Conservation (phyloP, 2,888 invertebrate species). For the Ptilodon capucinus region DNA sequence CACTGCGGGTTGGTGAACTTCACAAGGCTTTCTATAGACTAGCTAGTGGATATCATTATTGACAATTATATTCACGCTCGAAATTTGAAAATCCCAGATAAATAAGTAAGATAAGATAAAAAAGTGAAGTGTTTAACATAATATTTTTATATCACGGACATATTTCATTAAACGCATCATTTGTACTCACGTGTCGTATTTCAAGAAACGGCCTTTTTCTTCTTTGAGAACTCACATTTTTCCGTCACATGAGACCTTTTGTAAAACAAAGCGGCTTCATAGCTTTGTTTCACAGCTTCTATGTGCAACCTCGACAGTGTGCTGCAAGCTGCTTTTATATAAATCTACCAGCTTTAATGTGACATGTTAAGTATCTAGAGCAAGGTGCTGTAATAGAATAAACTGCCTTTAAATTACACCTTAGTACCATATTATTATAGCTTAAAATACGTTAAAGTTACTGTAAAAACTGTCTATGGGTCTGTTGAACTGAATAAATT, state of each 20-base stretch:
- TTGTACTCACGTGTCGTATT: background rate
- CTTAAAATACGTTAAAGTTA: no score
- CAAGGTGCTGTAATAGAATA: background rate
- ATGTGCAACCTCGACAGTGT: background rate
- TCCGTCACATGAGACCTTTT: background rate
- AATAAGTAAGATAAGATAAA: no score
- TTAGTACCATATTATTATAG: no score
- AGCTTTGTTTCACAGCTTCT: background rate
- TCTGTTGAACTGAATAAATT: no score
- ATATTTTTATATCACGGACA: no score
- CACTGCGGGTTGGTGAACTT: no score
- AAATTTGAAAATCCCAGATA: no score
- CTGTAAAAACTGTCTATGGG: no score
- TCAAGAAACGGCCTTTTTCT: slow-evolving; percentile 8
- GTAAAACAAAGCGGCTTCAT: background rate
- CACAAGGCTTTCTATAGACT: no score
- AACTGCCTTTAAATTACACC: background rate
- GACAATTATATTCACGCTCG: no score
- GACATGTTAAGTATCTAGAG: background rate
- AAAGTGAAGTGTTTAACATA: no score
- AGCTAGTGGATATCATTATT: no score
- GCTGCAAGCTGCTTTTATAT: background rate
- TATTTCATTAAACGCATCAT: background rate
- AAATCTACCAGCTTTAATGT: background rate
- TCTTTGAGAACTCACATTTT: background rate